Percentiles rank a stretch among this genome's conserved stretches.
Conservation (phyloP, 2,797 vertebrate genomes). For the Sternotherus odoratus region DNA sequence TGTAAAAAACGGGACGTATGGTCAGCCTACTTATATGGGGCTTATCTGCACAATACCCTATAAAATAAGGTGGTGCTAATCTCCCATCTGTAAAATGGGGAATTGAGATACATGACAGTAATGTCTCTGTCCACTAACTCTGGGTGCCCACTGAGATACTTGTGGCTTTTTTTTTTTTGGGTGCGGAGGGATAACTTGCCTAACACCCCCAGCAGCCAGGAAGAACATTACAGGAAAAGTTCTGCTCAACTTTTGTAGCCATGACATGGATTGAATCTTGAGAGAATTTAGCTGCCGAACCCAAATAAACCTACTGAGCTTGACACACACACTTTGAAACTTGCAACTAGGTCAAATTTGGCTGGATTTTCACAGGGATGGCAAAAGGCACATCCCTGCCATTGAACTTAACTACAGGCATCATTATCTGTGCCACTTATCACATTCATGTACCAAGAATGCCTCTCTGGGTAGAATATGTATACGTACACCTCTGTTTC, state of each 20-base stretch:
- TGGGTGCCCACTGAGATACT: not conserved
- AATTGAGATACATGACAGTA: not conserved
- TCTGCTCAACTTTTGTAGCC: not conserved
- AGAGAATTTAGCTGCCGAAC: not conserved
- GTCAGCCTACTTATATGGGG: not conserved
- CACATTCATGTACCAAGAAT: not conserved
- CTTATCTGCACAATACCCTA: not conserved
- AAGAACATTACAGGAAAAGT: not conserved
- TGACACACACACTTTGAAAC: not conserved
- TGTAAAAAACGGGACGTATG: no score
- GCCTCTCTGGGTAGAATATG: not conserved
- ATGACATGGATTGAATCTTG: not conserved
- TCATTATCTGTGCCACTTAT: not conserved
- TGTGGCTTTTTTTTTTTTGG: not conserved
- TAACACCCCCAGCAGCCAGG: not conserved
- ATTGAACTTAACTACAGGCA: not conserved
- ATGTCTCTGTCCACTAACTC: not conserved
- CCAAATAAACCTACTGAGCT: not conserved
- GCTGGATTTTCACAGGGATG: not conserved
- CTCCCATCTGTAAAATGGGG: not conserved
- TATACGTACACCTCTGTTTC: not conserved
- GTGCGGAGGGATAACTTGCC: not conserved
- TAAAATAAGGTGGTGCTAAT: not conserved
- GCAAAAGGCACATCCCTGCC: not conserved
- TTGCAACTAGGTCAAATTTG: not conserved